A percentile compares a stretch with the other conserved stretches of the same genome.
phyloP scores from a whole-genome alignment of 2,888 invertebrate species.

The Oscheius sp. region DNA sequence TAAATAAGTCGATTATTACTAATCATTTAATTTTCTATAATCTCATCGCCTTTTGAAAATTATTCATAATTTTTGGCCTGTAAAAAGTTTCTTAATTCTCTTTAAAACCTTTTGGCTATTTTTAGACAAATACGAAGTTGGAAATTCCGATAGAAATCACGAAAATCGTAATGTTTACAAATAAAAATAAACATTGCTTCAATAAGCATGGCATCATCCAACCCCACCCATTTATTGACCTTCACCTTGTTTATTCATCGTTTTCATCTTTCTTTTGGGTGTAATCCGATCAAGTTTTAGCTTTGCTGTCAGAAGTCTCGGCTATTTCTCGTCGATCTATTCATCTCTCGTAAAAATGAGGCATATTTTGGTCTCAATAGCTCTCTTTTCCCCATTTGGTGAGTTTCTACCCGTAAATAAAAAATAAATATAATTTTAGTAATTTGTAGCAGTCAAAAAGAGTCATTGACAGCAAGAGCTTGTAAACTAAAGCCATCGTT shows the following conservation, averaged over 20 bases:
- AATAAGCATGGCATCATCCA: not conserved
- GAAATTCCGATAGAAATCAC: not conserved
- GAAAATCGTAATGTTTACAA: not conserved
- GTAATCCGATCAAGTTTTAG: not conserved
- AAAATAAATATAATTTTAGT: not conserved
- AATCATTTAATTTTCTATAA: too few relatives aligned
- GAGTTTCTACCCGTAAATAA: not conserved
- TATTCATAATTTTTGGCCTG: too few relatives aligned
- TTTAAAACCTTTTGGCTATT: too few relatives aligned
- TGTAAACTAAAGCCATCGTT: constrained; percentile 19
- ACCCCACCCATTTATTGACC: not conserved
- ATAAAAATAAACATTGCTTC: not conserved
- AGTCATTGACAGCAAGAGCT: constrained; percentile 11
- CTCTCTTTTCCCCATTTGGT: not conserved
- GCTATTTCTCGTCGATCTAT: too few relatives aligned
- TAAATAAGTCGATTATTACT: too few relatives aligned
- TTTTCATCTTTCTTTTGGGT: not conserved
- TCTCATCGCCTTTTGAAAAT: too few relatives aligned
- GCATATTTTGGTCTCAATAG: not conserved
- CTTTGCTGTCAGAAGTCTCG: not conserved
- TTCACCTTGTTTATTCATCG: not conserved
- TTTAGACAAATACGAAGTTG: too few relatives aligned
- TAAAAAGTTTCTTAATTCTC: too few relatives aligned
- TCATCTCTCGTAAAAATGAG: not conserved
- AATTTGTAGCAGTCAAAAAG: not conserved